Conservation (phyloP, 2,113 vertebrate genomes). For the Paracyprichromis sp. region DNA sequence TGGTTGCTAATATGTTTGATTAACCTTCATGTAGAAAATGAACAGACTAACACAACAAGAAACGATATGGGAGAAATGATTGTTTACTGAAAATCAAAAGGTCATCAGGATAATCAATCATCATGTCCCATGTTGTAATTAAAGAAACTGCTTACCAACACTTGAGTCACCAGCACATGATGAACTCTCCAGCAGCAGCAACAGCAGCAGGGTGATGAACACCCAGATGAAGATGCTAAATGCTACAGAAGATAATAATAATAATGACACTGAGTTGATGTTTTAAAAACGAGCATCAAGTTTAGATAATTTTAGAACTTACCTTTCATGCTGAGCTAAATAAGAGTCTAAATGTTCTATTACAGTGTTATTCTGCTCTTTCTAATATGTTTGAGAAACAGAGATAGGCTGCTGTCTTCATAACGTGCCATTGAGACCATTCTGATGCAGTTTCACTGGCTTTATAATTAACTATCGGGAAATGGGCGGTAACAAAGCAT, state of each 20-base stretch:
- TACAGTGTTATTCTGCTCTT: not conserved
- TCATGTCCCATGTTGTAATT: not conserved
- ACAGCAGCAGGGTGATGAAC: slow-evolving; percentile 8
- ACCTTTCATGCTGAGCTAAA: slow-evolving; percentile 38
- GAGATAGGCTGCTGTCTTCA: not conserved
- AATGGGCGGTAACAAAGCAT: not conserved
- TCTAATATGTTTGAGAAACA: not conserved
- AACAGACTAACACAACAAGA: not conserved
- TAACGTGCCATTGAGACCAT: not conserved
- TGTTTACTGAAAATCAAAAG: not conserved
- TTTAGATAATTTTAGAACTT: not conserved
- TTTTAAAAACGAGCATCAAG: not conserved
- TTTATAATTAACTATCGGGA: not conserved
- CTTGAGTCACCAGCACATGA: not conserved
- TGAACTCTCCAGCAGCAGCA: slow-evolving; percentile 10
- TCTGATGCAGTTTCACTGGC: not conserved
- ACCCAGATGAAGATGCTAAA: not conserved
- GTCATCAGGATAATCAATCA: not conserved
- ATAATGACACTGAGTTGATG: not conserved
- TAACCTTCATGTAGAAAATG: not conserved
- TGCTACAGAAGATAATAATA: not conserved
- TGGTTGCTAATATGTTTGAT: rapidly evolving
- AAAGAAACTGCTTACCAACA: slow-evolving; percentile 16
- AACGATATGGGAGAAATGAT: not conserved
- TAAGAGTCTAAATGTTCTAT: not conserved